phyloP scores from a whole-genome alignment of 53 echinoderm and acorn worm genomes.

The Hippasteria phrygiana region DNA sequence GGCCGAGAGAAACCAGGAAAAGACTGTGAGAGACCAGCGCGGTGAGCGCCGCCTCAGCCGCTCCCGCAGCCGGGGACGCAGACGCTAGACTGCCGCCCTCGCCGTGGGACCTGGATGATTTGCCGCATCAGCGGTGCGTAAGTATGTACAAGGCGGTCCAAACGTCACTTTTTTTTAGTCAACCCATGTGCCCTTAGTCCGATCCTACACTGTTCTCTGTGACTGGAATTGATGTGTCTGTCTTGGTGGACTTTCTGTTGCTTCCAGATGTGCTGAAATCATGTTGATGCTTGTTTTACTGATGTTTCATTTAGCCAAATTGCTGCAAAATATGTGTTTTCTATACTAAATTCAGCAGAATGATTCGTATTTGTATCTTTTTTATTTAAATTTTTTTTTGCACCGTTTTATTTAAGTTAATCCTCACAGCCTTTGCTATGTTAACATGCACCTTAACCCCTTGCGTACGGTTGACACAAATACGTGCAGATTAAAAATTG shows the following conservation, averaged over 20 bases:
- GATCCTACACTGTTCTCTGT: neutral
- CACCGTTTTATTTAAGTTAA: too few species aligned
- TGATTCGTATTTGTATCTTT: neutral
- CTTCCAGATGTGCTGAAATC: neutral
- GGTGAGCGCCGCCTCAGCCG: constrained; percentile 35
- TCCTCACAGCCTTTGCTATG: too few species aligned
- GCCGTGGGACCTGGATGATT: neutral
- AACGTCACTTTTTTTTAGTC: constrained; percentile 22
- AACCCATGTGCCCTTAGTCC: neutral
- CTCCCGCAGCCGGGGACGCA: constrained; percentile 54
- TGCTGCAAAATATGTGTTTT: neutral
- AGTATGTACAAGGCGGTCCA: constrained; percentile 45
- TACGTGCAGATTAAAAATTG: too few species aligned
- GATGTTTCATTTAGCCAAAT: neutral
- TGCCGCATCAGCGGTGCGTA: neutral
- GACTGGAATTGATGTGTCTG: neutral
- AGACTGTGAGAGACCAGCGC: neutral
- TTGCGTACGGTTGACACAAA: too few species aligned
- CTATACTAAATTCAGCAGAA: neutral
- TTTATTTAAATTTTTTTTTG: too few species aligned
- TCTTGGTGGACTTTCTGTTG: neutral
- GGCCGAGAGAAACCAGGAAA: neutral
- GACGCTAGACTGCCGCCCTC: neutral
- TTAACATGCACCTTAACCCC: too few species aligned
- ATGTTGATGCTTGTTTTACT: neutral